phyloP scores from a whole-genome alignment of 2,797 vertebrate species.

The Tachyglossus aculeatus region DNA sequence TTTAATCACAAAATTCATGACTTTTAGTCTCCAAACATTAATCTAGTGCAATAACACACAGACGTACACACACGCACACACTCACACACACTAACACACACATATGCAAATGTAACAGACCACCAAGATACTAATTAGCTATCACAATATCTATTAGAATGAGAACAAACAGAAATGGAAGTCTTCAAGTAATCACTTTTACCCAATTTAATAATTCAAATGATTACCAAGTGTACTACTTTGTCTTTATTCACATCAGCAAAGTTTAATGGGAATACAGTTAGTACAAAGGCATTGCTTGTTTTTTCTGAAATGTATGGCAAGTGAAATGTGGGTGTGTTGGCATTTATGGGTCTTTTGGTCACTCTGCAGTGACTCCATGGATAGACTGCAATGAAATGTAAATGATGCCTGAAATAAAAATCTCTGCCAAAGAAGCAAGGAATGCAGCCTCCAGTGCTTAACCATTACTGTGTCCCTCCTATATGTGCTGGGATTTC shows the following conservation, averaged over 20 bases:
- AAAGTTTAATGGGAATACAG: not conserved
- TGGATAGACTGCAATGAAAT: conserved; percentile 9
- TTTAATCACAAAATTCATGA: not conserved
- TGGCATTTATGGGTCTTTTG: not conserved
- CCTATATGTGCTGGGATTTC: not conserved
- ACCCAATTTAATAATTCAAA: conserved; percentile 1
- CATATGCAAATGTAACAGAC: not conserved
- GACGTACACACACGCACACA: too few relatives aligned
- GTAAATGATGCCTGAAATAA: conserved; percentile 18
- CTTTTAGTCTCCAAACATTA: too few relatives aligned
- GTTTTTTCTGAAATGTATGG: not conserved
- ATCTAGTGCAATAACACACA: too few relatives aligned
- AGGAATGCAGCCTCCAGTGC: conserved; percentile 10
- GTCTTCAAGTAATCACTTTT: not conserved
- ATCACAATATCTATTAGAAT: not conserved
- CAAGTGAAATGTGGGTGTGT: not conserved
- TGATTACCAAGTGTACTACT: not conserved
- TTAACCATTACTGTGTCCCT: not conserved
- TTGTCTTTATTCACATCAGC: not conserved
- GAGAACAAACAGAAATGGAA: conserved; percentile 9
- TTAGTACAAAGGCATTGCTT: not conserved
- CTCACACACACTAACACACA: not conserved
- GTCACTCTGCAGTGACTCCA: not conserved
- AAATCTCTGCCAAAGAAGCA: not conserved
- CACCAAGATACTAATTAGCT: not conserved